Base-by-base conservation (phyloP, 1,140 invertebrate species). In the Musca domestica region DNA sequence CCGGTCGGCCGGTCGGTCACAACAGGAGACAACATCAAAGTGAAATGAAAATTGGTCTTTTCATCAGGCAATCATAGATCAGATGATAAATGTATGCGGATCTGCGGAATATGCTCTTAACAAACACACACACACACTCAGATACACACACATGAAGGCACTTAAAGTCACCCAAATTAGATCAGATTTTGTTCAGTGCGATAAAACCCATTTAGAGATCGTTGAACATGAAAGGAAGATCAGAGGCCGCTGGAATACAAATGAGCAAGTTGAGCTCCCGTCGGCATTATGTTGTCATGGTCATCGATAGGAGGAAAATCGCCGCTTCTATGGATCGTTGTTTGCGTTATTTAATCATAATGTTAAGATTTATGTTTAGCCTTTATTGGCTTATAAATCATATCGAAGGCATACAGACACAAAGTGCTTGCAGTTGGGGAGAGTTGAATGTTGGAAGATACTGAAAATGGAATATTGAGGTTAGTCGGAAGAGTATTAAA, bases 341-440 rank as follows among this genome's bases (percentile, higher is more conserved):
- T 30, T 30, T 9, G 9, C 27, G 54, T 30, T 58, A 58, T 58
- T 58, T 58, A 58, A 58, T 58, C 54, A 58, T 58, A 58, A 58
- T 58, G 54, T 58, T 25, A 58, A 58, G 54, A 58, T 58, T 58
- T 58, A 30, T 30, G 27, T 30, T 30, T 30, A 30, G 27, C 27
- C 27, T 30, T 30, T 30, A 30, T 58, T 58, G 54, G 54, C 54
- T 58, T 58, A 58, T 58, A 58, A 58, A 58, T 58, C 54, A 58
- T 58, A 58, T n/a, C n/a, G n/a, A n/a, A n/a, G n/a, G n/a, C n/a
- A n/a, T n/a, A n/a, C n/a, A n/a, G n/a, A n/a, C n/a, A n/a, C n/a
- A n/a, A n/a, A n/a, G n/a, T n/a, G n/a, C n/a, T n/a, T n/a, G n/a
- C n/a, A n/a, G n/a, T n/a, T n/a, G n/a, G n/a, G n/a, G n/a, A n/a